Evolutionary conservation across 2,888 invertebrate species (phyloP).

Genomic region (Frankliniella fusca): DNA sequence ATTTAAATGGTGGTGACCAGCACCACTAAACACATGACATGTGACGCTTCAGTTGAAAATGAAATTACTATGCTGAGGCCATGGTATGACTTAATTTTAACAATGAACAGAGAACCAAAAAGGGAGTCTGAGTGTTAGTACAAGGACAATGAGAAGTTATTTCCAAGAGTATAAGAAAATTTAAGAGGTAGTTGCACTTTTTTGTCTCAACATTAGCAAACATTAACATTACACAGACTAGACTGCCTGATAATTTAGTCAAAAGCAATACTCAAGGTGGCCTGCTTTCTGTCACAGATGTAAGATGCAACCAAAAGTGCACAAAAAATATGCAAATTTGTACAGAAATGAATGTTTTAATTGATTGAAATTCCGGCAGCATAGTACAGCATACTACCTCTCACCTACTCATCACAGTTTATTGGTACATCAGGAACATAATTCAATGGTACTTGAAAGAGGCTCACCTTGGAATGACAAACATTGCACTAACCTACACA

Average conservation of each 20-base stretch:
- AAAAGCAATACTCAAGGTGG: constrained; percentile 4
- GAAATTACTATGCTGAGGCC: not conserved
- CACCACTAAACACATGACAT: not conserved
- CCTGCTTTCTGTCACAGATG: not conserved
- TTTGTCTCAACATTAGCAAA: too few relatives aligned
- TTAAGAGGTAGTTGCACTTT: too few relatives aligned
- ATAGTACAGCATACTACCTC: not conserved
- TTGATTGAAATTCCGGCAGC: too few relatives aligned
- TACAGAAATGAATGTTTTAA: not conserved
- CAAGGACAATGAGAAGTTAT: too few relatives aligned
- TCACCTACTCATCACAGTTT: not conserved
- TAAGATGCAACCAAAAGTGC: not conserved
- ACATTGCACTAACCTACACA: not conserved
- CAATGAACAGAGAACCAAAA: not conserved
- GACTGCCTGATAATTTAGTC: too few relatives aligned
- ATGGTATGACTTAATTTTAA: not conserved
- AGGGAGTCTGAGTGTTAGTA: not conserved
- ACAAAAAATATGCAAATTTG: not conserved
- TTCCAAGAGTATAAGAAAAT: too few relatives aligned
- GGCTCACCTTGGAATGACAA: constrained; percentile 15
- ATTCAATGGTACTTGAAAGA: not conserved
- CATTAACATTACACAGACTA: too few relatives aligned
- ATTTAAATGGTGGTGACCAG: constrained; percentile 9
- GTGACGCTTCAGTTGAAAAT: not conserved
- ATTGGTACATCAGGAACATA: not conserved